These are phyloP conservation scores for Melolontha melolontha DNA, from an alignment of 2,888 invertebrate genomes.

Conservation along the genomic window DNA sequence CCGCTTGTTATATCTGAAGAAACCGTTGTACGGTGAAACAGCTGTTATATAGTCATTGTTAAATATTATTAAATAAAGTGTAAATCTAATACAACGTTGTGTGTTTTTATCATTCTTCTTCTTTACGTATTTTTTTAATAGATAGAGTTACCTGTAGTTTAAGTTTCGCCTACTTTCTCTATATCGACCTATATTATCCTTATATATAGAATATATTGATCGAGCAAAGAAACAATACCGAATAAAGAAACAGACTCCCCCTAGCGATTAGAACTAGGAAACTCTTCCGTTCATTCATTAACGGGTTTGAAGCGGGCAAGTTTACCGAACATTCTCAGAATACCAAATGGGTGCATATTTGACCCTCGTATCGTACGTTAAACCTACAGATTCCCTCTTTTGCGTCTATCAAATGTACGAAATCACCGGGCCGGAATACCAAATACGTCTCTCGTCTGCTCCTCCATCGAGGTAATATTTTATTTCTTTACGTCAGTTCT, in stretches of 20 bases:
- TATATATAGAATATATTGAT: no score
- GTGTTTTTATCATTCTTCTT: no score
- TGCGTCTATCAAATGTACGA: conserved; percentile 56
- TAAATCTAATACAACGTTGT: no score
- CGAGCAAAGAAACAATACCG: not conserved
- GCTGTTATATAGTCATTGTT: no score
- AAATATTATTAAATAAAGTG: no score
- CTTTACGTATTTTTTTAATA: no score
- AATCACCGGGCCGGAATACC: conserved; percentile 52
- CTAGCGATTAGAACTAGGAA: conserved; percentile 5
- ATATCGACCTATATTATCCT: no score
- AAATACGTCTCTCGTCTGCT: conserved; percentile 41
- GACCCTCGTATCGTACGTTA: conserved; percentile 57
- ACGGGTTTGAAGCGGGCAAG: conserved; percentile 54
- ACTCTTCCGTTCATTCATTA: conserved; percentile 53
- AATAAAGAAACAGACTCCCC: not conserved
- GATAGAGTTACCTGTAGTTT: no score
- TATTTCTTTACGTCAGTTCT: conserved; percentile 28
- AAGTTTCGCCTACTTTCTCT: no score
- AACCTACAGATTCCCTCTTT: conserved; percentile 57
- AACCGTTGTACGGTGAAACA: no score
- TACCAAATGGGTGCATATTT: conserved; percentile 57
- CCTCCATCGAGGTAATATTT: conserved; percentile 31
- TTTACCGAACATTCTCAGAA: conserved; percentile 57
- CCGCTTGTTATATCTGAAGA: no score